These are phyloP conservation scores for Pachypeltis micranthus DNA, from an alignment of 1,140 invertebrate genomes.

Conservation along the genomic window DNA sequence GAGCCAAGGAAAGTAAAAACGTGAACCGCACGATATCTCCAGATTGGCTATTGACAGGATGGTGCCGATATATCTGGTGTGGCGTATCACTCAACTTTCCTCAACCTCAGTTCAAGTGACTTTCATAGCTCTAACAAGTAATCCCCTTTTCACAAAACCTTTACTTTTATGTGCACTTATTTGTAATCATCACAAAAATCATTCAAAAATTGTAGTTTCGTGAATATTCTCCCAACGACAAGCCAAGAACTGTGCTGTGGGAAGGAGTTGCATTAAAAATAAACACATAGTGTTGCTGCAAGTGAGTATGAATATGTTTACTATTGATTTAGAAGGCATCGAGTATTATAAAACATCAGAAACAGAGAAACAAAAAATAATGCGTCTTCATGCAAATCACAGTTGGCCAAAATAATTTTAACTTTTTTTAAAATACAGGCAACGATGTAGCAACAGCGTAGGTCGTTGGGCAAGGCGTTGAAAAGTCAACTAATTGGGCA, in stretches of 20 bases:
- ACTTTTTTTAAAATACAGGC: background rate
- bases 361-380: background rate
- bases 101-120: no score
- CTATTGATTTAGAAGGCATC: background rate
- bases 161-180: no score
- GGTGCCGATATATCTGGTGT: no score
- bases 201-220: no score
- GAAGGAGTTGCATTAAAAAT: background rate
- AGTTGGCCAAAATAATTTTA: background rate
- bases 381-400: background rate
- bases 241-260: background rate
- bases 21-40: no score
- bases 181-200: no score
- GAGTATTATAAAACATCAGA: background rate
- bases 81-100: no score
- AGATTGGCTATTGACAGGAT: no score
- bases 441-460: no score
- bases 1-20: no score
- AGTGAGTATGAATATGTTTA: background rate
- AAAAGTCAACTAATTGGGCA: background rate
- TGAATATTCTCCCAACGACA: background rate
- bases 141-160: no score
- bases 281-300: background rate
- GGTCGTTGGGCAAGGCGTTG: background rate
- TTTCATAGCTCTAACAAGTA: no score